Conservation (phyloP, 2,888 invertebrate species). For the Drosophila eohydei region DNA sequence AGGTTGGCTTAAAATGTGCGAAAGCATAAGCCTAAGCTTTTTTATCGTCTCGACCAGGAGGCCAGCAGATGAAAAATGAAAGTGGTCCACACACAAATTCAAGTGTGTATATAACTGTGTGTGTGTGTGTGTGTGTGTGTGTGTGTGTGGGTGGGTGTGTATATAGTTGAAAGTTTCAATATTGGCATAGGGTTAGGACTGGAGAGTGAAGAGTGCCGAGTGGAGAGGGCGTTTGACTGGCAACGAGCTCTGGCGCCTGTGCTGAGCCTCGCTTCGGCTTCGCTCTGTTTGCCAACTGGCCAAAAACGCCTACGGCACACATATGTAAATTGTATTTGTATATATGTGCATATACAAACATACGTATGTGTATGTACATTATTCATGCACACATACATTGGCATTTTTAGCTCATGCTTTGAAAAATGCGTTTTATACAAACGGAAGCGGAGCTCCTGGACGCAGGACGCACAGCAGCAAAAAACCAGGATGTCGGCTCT, state of each 20-base stretch:
- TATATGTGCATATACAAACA: constrained; percentile 16
- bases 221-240: constrained; percentile 38
- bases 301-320: constrained; percentile 63
- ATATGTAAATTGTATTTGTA: constrained; percentile 52
- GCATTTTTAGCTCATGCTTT: constrained; percentile 60
- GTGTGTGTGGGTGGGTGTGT: constrained; percentile 27
- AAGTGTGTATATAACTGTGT: constrained; percentile 21
- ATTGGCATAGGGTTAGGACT: constrained; percentile 60
- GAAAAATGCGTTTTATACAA: constrained; percentile 76
- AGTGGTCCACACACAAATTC: constrained; percentile 54
- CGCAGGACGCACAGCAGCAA: constrained; percentile 26
- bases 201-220: background rate
- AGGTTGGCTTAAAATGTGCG: constrained; percentile 69
- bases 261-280: constrained; percentile 18
- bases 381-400: constrained; percentile 64
- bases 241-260: constrained; percentile 41
- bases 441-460: constrained; percentile 66
- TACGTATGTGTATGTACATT: constrained; percentile 55
- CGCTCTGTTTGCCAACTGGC: constrained; percentile 65
- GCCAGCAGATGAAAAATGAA: constrained; percentile 62
- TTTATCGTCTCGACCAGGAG: constrained; percentile 76
- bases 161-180: constrained; percentile 78
- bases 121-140: constrained; percentile 16
- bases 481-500: constrained; percentile 25
- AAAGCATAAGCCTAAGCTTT: constrained; percentile 80